Evolutionary conservation across 2,888 invertebrate species (phyloP).

Genomic region (Orthonevra nobilis): DNA sequence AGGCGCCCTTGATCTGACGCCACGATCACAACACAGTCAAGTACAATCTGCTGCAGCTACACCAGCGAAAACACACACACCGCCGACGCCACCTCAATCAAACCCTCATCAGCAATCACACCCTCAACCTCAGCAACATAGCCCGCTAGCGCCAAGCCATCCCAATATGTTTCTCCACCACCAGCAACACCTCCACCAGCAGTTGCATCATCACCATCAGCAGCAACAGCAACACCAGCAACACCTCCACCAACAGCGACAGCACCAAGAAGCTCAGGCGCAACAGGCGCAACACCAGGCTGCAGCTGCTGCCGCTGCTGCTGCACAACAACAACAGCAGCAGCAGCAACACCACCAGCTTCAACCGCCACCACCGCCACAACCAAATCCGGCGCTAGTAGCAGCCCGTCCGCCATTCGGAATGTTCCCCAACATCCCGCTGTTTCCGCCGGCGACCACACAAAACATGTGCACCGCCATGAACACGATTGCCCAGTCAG

Average conservation of each 20-base stretch:
- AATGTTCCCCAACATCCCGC: conserved; percentile 79
- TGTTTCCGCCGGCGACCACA: conserved; percentile 82
- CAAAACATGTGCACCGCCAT: conserved; percentile 89
- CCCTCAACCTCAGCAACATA: conserved; percentile 58
- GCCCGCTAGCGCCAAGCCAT: conserved; percentile 50
- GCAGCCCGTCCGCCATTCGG: conserved; percentile 78
- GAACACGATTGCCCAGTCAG: conserved; percentile 90
- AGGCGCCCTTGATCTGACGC: conserved; percentile 83
- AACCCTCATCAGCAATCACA: conserved; percentile 64
- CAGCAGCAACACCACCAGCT: conserved; percentile 72
- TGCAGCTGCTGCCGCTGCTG: conserved; percentile 78
- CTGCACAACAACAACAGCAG: conserved; percentile 71
- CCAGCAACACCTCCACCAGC: conserved; percentile 78
- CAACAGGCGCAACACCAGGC: conserved; percentile 76
- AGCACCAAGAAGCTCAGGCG: conserved; percentile 75
- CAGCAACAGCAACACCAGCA: conserved; percentile 76
- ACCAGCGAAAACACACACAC: conserved; percentile 74
- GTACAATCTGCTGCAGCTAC: conserved; percentile 60
- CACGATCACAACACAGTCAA: conserved; percentile 77
- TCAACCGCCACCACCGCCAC: conserved; percentile 73
- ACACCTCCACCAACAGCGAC: conserved; percentile 75
- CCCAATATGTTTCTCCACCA: conserved; percentile 75
- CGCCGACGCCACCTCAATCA: conserved; percentile 76
- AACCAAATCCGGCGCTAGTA: conserved; percentile 75
- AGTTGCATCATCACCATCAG: conserved; percentile 76